Evolutionary conservation across 2,113 vertebrate genomes (phyloP).

Genomic region (Oryzias melastigma): DNA sequence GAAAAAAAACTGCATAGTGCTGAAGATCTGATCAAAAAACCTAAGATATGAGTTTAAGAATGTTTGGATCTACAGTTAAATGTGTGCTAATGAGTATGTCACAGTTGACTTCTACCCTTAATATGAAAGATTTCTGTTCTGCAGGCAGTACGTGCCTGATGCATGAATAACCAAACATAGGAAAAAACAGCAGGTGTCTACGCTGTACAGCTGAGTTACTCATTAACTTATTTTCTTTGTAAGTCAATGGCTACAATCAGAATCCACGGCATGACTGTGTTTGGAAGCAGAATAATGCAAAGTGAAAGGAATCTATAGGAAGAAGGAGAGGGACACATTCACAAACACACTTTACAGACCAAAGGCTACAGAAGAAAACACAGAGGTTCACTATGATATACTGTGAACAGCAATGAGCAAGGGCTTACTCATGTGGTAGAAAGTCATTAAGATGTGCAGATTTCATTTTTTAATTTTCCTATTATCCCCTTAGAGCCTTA

Average conservation of each 20-base stretch:
- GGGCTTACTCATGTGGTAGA: not conserved
- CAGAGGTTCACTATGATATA: not conserved
- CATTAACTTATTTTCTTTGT: constrained; percentile 3
- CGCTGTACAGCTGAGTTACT: constrained; percentile 13
- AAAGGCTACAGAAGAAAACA: not conserved
- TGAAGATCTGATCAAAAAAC: no score
- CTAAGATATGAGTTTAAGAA: no score
- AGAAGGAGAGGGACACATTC: no score
- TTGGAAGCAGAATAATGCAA: no score
- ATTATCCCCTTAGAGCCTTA: no score
- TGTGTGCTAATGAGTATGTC: no score
- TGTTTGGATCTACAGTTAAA: no score
- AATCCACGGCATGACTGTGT: not conserved
- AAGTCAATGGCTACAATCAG: not conserved
- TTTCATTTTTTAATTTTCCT: no score
- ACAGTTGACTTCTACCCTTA: not conserved
- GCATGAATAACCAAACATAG: not conserved
- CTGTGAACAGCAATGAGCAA: not conserved
- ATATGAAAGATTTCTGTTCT: not conserved
- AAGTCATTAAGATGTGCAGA: not conserved
- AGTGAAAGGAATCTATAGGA: no score
- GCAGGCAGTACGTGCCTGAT: not conserved
- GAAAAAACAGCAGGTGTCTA: constrained; percentile 14
- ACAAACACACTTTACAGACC: no score
- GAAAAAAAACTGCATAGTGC: no score